Evolutionary conservation across 2,113 vertebrate species (phyloP), one percentile per base, ranked within the genome.

Genomic region (Eublepharis macularius): DNA sequence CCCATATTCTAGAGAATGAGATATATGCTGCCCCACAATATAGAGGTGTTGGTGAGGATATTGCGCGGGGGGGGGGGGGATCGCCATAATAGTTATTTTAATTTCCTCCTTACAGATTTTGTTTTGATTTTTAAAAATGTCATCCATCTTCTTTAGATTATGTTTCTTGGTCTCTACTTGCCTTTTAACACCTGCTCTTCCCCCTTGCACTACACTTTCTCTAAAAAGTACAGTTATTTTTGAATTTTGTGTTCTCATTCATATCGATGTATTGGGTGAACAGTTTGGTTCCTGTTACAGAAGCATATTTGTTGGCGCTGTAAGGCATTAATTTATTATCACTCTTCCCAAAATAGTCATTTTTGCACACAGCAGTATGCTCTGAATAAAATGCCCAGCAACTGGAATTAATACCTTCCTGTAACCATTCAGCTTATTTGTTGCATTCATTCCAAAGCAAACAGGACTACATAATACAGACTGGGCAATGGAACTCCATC

Each of bases 401-500:
- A 69, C 78, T 89, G 78, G 75, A 83, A 60, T 92, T 82, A 86
- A 79, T 68, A 41, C 34, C 11, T 70, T 91, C 85, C 86, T 75
- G 89, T 89, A 87, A 84, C 76, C 81, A 88, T 87, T 76, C 47
- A 57, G 0, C 83, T 91, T 87, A 70, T 90, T 92, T 92, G 80
- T 84, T 93, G 85, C 83, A 77, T 86, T 79, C 2, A 4, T 83
- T 86, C 72, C 87, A 80, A 88, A 68, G 83, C 87, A 86, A 86
- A 92, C 1, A 32, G 83, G 87, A 81, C 80, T 90, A 78, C 91
- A 43, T 34, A 39, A 0, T 39, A 72, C 34, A 29, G 16, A 8
- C 21, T 3, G 29, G 65, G 26, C 41, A 69, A 2, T 12, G 63
- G 60, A 11, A 11, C 19, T 19, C 51, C 8, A 60, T 60, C 57